Base-by-base conservation (phyloP, 2,888 invertebrate genomes). In the Thera britannica region DNA sequence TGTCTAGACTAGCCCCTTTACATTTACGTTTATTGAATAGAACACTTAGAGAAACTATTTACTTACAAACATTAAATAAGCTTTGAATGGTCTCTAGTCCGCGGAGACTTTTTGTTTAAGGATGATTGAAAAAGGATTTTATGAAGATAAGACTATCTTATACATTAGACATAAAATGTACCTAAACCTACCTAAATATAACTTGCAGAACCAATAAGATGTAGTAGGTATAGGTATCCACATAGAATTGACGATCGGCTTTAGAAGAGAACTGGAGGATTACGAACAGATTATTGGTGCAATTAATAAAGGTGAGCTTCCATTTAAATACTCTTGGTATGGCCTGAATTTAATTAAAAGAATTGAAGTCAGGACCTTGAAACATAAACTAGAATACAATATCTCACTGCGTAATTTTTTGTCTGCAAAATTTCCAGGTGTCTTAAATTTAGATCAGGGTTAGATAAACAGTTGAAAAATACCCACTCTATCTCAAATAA, bases 361-460 rank as follows among this genome's bases (percentile, higher is more conserved):
- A 38, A 6, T 38, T 6, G 38, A 38, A 38, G 38, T 38, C 3
- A 6, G 38, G 3, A 38, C 6, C 38, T 38, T 38, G 23, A 23
- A 41, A 41, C 41, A 41, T 41, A 41, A 41, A 41, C 41, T 41
- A 41, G 23, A 41, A 41, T 5, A 41, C 41, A 41, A 41, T 41
- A 38, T 38, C 6, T 41, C 41, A 41, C 7, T 41, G 41, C 7
- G 41, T 41, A 41, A 7, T 41, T 41, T 41, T 41, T 41, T 41
- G 41, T 41, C 41, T 7, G 44, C 8, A 46, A 46, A 81, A 80
- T 79, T 79, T 74, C 70, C 68, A 75, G 75, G 71, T 72, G 63
- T 73, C 68, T 75, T 73, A 23, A 76, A 86, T 86, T 82, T 79
- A 81, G 85, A 77, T 82, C 87, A 86, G 77, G 88, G 90, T 82